Percentiles rank a stretch among this genome's conserved stretches.
Evolutionary conservation across 2,113 vertebrate genomes (phyloP).

Genomic region (Leptobrachium ailaonicum): DNA sequence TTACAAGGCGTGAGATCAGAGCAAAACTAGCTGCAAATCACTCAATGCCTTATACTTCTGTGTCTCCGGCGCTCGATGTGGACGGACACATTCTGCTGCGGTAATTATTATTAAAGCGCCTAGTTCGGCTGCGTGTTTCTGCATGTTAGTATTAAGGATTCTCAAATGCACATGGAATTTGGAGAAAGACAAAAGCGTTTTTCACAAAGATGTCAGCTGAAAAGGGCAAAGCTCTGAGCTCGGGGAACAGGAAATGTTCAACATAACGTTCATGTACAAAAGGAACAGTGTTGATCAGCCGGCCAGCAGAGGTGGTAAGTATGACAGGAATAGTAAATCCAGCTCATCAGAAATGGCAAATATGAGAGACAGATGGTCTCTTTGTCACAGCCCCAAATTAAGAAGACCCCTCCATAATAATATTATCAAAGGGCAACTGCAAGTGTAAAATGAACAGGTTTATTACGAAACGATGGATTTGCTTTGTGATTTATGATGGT

Average conservation of each 20-base stretch:
- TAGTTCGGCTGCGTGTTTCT: background rate
- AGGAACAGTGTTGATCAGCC: background rate
- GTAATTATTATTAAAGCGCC: background rate
- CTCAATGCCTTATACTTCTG: background rate
- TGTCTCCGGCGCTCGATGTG: background rate
- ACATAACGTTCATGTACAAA: background rate
- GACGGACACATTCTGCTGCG: background rate
- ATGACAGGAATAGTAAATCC: no score
- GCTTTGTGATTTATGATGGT: no score
- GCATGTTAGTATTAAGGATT: background rate
- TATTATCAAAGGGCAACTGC: no score
- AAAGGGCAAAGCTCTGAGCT: background rate
- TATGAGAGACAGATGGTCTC: no score
- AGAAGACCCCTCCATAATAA: no score
- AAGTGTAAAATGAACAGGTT: no score
- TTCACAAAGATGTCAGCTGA: background rate
- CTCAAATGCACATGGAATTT: background rate
- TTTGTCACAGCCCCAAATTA: no score
- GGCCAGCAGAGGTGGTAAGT: background rate
- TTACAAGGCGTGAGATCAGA: no score
- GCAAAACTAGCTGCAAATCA: background rate
- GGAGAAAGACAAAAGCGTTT: background rate
- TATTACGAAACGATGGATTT: no score
- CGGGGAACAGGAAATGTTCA: background rate
- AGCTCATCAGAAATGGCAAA: no score